phyloP scores from a whole-genome alignment of 1,140 invertebrate genomes.

The Araneus ventricosus region DNA sequence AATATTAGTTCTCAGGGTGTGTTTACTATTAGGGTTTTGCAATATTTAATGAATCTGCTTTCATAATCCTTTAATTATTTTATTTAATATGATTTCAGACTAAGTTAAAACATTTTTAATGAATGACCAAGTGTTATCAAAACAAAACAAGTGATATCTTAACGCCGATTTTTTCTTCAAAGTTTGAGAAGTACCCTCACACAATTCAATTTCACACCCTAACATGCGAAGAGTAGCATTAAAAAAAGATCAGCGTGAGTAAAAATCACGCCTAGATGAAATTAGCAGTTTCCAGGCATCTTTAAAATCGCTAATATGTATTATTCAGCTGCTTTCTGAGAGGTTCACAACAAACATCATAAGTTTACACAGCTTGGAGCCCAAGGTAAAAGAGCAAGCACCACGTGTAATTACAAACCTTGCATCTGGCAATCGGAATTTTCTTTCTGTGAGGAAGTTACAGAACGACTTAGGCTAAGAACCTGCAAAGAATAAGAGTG shows the following conservation, averaged over 20 bases:
- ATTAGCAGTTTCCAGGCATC: neutral
- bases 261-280: neutral
- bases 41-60: no score
- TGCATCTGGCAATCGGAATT: neutral
- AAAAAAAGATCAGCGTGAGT: slow-evolving; percentile 11
- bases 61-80: no score
- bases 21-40: no score
- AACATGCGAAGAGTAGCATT: neutral
- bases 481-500: neutral
- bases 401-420: neutral
- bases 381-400: neutral
- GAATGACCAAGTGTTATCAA: no score
- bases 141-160: neutral
- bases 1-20: no score
- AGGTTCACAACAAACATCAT: neutral
- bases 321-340: slow-evolving; percentile 6
- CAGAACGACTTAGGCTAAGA: neutral
- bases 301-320: slow-evolving; percentile 13
- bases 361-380: neutral
- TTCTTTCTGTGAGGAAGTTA: neutral
- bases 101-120: no score
- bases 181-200: neutral
- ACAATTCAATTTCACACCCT: slow-evolving; percentile 22
- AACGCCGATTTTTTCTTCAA: neutral
- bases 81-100: no score